phyloP scores from a whole-genome alignment of 2,113 vertebrate genomes.

The Passer montanus region DNA sequence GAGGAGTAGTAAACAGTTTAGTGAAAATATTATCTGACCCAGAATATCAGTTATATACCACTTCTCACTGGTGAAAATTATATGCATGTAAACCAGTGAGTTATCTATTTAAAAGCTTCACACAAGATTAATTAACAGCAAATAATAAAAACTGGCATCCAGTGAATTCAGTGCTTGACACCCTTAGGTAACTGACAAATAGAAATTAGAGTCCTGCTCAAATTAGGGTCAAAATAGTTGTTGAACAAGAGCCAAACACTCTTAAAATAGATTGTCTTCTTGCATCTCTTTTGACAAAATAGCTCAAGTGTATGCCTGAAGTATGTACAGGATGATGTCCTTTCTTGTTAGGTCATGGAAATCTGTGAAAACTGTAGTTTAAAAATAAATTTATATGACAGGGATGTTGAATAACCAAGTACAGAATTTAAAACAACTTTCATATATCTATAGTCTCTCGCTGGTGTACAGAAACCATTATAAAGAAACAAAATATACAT shows the following conservation, averaged over 20 bases:
- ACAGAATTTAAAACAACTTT: neutral
- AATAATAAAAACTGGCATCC: neutral
- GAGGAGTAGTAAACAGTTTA: neutral
- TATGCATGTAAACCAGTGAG: neutral
- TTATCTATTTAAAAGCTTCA: neutral
- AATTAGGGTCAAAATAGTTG: neutral
- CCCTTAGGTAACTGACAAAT: neutral
- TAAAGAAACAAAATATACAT: neutral
- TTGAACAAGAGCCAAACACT: neutral
- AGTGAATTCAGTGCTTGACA: neutral
- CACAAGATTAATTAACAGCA: neutral
- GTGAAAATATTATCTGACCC: neutral
- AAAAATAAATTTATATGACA: neutral
- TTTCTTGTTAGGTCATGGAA: neutral
- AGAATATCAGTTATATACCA: neutral
- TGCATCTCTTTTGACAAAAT: neutral
- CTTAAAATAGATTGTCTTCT: neutral
- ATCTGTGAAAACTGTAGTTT: neutral
- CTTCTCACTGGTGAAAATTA: neutral
- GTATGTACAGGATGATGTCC: neutral
- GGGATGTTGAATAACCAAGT: neutral
- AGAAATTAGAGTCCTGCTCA: neutral
- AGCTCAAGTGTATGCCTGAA: neutral
- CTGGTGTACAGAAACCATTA: neutral
- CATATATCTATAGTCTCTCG: neutral